Conservation (phyloP, 2,888 invertebrate genomes). For the Drosophila koepferae region DNA sequence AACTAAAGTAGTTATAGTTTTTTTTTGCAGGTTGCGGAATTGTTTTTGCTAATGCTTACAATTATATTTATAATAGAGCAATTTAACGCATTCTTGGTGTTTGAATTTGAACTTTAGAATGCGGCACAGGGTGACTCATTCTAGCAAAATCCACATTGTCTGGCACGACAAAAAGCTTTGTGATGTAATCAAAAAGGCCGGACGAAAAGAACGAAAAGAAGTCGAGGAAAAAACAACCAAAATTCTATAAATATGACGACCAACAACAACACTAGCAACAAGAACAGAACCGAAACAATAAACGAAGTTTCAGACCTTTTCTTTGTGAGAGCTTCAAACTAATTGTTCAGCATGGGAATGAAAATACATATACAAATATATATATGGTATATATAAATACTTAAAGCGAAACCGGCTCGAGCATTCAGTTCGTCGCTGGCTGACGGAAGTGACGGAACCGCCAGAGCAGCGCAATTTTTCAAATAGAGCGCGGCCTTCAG, state of each 20-base stretch:
- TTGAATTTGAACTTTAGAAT: conserved; percentile 33
- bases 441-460: conserved; percentile 55
- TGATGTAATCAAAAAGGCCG: conserved; percentile 23
- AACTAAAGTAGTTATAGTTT: not conserved
- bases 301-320: conserved; percentile 45
- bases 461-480: conserved; percentile 18
- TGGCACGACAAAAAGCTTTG: conserved; percentile 25
- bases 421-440: conserved; percentile 58
- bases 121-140: conserved; percentile 26
- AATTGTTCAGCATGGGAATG: conserved; percentile 53
- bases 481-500: conserved; percentile 42
- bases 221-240: conserved; percentile 19
- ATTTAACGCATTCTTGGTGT: conserved; percentile 35
- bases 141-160: conserved; percentile 15
- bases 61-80: conserved; percentile 40
- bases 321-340: conserved; percentile 20
- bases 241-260: conserved; percentile 24
- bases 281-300: conserved; percentile 13
- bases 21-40: conserved; percentile 23
- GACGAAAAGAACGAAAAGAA: conserved; percentile 54
- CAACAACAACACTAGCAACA: conserved; percentile 23
- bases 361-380: conserved; percentile 45
- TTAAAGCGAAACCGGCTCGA: conserved; percentile 59
- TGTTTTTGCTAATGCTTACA: conserved; percentile 4
- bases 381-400: conserved; percentile 50